Conservation (phyloP, 2,888 invertebrate genomes). For the Melieria omissa region DNA sequence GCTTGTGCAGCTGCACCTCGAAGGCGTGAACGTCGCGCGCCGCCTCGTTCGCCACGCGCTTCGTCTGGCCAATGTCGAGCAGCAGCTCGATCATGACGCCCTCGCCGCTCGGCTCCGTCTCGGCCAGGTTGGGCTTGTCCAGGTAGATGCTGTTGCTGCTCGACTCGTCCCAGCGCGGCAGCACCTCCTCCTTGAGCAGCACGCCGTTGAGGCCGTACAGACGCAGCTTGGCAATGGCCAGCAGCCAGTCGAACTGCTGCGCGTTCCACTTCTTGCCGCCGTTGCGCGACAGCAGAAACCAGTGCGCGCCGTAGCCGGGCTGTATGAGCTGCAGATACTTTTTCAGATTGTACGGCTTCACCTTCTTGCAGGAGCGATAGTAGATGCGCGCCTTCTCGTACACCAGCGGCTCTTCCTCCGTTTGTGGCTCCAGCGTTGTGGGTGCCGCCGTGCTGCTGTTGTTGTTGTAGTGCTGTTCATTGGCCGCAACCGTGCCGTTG, state of each 20-base stretch:
- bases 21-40: slow-evolving; percentile 56
- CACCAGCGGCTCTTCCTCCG: slow-evolving; percentile 31
- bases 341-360: slow-evolving; percentile 59
- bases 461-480: slow-evolving; percentile 13
- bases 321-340: slow-evolving; percentile 56
- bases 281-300: slow-evolving; percentile 48
- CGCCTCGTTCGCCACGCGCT: slow-evolving; percentile 56
- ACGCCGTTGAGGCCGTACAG: slow-evolving; percentile 59
- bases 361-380: slow-evolving; percentile 59
- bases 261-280: slow-evolving; percentile 54
- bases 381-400: slow-evolving; percentile 55
- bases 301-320: slow-evolving; percentile 48
- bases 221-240: slow-evolving; percentile 56
- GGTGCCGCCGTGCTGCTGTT: slow-evolving; percentile 5
- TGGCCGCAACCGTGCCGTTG: slow-evolving; percentile 6
- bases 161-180: slow-evolving; percentile 63
- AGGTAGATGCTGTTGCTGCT: slow-evolving; percentile 56
- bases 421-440: slow-evolving; percentile 17
- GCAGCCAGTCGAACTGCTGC: slow-evolving; percentile 56
- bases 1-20: slow-evolving; percentile 55
- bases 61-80: slow-evolving; percentile 57
- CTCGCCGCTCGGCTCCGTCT: slow-evolving; percentile 55
- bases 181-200: slow-evolving; percentile 57
- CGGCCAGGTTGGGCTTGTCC: slow-evolving; percentile 57
- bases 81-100: slow-evolving; percentile 57